phyloP scores from a whole-genome alignment of 2,113 vertebrate genomes.

The Leuciscus idus region DNA sequence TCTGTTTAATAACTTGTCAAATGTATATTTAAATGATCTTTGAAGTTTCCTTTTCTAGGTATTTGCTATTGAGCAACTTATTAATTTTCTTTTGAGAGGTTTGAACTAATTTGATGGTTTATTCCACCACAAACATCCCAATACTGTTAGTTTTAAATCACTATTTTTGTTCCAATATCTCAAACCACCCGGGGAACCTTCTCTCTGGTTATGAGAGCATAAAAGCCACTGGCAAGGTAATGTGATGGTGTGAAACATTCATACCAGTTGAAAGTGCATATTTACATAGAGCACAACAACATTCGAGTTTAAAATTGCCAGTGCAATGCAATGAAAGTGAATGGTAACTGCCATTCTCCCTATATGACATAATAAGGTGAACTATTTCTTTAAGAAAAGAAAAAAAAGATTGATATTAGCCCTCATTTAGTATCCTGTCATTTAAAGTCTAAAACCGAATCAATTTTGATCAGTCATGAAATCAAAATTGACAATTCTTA shows the following conservation, averaged over 20 bases:
- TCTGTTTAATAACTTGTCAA: background rate
- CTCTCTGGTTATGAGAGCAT: background rate
- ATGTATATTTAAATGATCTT: background rate
- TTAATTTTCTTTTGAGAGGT: background rate
- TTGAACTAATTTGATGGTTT: background rate
- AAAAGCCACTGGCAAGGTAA: background rate
- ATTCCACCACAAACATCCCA: background rate
- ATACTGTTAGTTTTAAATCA: too few relatives aligned
- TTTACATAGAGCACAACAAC: background rate
- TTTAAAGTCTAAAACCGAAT: background rate
- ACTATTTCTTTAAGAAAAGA: background rate
- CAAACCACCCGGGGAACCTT: too few relatives aligned
- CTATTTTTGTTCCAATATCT: too few relatives aligned
- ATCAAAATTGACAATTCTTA: too few relatives aligned
- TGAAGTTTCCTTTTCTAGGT: background rate
- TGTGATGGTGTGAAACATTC: background rate
- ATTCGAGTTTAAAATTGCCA: background rate
- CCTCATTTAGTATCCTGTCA: background rate
- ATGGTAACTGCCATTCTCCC: background rate
- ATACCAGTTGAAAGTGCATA: background rate
- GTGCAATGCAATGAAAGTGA: too few relatives aligned
- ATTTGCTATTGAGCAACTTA: background rate
- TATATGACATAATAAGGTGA: background rate
- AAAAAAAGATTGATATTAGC: background rate
- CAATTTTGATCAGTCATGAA: too few relatives aligned